These are phyloP conservation scores for Psophia crepitans DNA, from an alignment of 2,113 vertebrate species.

Conservation along the genomic window DNA sequence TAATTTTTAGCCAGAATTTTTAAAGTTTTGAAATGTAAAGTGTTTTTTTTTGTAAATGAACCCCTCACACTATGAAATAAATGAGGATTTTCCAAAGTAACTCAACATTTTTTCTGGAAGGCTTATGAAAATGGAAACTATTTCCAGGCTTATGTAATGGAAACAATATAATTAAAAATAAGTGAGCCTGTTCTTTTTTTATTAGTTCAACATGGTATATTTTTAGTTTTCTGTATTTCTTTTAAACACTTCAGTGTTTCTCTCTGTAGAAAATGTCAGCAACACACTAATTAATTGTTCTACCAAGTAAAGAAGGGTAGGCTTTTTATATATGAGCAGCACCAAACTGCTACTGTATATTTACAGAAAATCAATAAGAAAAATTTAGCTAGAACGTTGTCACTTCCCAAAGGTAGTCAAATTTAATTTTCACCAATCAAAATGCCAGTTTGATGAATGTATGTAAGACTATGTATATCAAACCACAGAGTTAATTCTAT, in stretches of 20 bases:
- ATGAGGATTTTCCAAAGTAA: neutral
- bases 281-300: conserved; percentile 11
- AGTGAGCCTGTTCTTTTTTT: conserved; percentile 19
- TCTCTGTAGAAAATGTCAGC: neutral
- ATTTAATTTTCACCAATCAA: conserved; percentile 32
- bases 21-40: neutral
- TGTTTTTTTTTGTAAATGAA: neutral
- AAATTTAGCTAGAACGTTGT: neutral
- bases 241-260: neutral
- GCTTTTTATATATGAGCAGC: neutral
- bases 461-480: neutral
- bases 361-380: conserved; percentile 32
- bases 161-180: conserved; percentile 25
- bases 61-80: neutral
- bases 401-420: conserved; percentile 19
- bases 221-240: conserved; percentile 19
- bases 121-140: conserved; percentile 7
- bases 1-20: neutral
- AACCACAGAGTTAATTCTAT: neutral
- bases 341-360: neutral
- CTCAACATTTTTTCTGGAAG: neutral
- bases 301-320: neutral
- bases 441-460: conserved; percentile 6
- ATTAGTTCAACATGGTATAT: neutral
- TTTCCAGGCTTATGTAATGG: neutral